Evolutionary conservation across 2,113 vertebrate genomes (phyloP), one percentile per base, ranked within the genome.

Genomic region (Rhabdomys dilectus): DNA sequence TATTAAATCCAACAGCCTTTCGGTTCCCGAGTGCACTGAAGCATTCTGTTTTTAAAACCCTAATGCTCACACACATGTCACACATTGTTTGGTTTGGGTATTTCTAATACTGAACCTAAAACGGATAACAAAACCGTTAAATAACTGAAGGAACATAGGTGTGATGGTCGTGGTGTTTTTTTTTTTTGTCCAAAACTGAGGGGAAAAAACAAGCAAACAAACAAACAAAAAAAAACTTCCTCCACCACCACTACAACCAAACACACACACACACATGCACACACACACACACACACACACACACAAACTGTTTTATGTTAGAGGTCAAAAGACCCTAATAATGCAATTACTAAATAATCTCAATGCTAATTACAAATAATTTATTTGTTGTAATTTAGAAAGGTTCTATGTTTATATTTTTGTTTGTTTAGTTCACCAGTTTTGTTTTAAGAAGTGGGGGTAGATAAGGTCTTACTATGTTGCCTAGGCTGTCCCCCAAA

Each of bases 81-180:
- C 8, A 21, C 3, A n/a, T n/a, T 24, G 53, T 81, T 58, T 76
- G 26, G 7, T 34, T 17, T 34, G 7, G 24, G 21, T 84, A 58
- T 68, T 70, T 80, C 86, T n/a, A 86, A 87, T 73, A 72, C 2
- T 89, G 45, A 89, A 85, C 89, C 89, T 64, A 87, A 92, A 89
- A 72, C 6, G 31, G 64, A 51, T 17, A 17, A 15, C 82, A 36
- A 81, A 92, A 80, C n/a, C 36, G 34, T 29, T 64, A 60, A 78
- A 94, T 62, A 34, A 70, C 39, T 66, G 19, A 5, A 93, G 36
- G 39, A 53, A 53, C 7, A 51, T 6, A 45, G 36, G 36, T 77
- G 60, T n/a, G 17, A 90, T 82, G 7, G 73, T 66, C 45, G 90
- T 48, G n/a, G 12, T 86, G 12, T 12, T 22, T 92, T 94, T 62